Evolutionary conservation across 35 echinoderm and acorn worm genomes (phyloP), one percentile per base, ranked within the genome.

Genomic region (Ophiothrix spiculata): DNA sequence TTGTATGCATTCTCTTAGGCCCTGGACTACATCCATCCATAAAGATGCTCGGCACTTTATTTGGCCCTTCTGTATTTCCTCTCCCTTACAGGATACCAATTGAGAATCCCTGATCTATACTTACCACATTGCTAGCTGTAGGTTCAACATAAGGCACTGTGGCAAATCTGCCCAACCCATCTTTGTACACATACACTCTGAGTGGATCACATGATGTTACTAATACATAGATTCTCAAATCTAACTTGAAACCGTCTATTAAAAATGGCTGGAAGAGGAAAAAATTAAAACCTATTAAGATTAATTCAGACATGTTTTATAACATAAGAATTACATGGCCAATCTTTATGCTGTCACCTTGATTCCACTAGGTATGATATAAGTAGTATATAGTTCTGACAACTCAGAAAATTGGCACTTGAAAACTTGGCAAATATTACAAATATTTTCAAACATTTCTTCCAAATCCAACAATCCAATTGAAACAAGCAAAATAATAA

Each of bases 151-250:
- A 97, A 54, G 90, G 93, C 40, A 93, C 80, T 0, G 95, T 97
- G 41, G 91, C 91, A 82, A 97, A 97, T 74, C 95, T 83, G n/a
- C 84, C 95, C 75, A 97, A 56, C 32, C 95, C 95, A 91, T 97
- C 95, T 36, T 93, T 90, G 76, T 90, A 93, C 35, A 97, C 95
- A 40, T 90, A 97, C 54, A 97, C 91, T 49, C 91, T 78, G 19
- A 97, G 84, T 36, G 95, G 95, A 78, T 97, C 95, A 79, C 95
- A 97, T 2, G 95, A 97, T 56, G 95, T 97, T 31, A 97, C 95
- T 39, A 97, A 39, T 12, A 97, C 95, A 77, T 97, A 97, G 37
- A 97, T 89, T 33, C 95, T 81, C 33, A 91, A 87, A 80, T 97
- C 95, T 80, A 97, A 84, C 75, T 97, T 97, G 85, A 88, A 97